phyloP scores from a whole-genome alignment of 2,797 vertebrate genomes.

The Gephyroberyx darwinii region DNA sequence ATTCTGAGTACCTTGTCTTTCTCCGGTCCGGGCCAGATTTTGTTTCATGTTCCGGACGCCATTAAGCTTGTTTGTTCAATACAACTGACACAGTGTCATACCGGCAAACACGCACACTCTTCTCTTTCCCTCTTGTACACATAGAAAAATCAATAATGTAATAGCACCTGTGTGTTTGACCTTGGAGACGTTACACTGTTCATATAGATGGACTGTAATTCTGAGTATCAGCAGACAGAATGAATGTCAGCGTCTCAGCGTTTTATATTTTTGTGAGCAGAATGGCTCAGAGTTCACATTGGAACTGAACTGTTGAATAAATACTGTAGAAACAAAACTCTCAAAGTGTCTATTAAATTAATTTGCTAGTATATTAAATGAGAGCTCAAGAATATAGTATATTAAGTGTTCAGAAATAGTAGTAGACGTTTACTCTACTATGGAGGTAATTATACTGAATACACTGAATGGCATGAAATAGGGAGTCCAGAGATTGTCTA shows the following conservation, averaged over 20 bases:
- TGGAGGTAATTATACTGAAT: background rate
- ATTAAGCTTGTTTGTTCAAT: conserved; percentile 4
- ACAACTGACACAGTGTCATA: background rate
- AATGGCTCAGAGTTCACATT: background rate
- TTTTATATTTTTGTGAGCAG: background rate
- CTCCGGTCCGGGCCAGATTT: background rate
- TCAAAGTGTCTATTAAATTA: background rate
- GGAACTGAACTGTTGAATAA: background rate
- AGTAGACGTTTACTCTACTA: background rate
- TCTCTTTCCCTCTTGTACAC: background rate
- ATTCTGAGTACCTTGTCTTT: background rate
- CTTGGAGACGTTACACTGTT: background rate
- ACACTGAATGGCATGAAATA: conserved; percentile 6
- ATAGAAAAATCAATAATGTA: conserved; percentile 14
- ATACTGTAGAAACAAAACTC: background rate
- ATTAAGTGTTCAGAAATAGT: too few relatives aligned
- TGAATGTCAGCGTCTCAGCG: background rate
- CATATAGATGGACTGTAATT: background rate
- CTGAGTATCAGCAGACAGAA: background rate
- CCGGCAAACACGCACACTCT: background rate
- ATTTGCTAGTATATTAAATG: conserved; percentile 23
- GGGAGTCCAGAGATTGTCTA: conserved; percentile 17
- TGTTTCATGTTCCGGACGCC: conserved; percentile 14
- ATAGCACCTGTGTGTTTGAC: conserved; percentile 8
- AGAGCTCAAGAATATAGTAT: background rate